Percentiles rank a stretch among this genome's conserved stretches.
Evolutionary conservation across 2,797 vertebrate species (phyloP).

Genomic region (Sciaenops ocellatus): DNA sequence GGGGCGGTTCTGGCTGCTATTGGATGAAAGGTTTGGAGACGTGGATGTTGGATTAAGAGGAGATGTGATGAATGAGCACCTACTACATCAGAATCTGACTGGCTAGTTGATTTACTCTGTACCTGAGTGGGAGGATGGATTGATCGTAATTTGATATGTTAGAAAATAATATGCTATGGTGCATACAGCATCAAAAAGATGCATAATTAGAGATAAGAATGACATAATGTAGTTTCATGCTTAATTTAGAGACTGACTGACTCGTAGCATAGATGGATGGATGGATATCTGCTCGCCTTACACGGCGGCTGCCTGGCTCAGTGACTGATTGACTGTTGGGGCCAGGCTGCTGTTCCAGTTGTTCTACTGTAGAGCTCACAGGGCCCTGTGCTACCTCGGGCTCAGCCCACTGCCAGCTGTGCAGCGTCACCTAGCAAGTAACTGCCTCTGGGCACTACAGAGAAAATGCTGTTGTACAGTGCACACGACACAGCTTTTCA

Average conservation of each 20-base stretch:
- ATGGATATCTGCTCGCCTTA: constrained; percentile 19
- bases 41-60: constrained; percentile 2
- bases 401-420: constrained; percentile 70
- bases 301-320: constrained; percentile 40
- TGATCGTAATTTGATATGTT: constrained; percentile 32
- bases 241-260: constrained; percentile 54
- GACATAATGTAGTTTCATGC: constrained; percentile 40
- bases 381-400: constrained; percentile 58
- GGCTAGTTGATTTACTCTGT: constrained; percentile 44
- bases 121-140: constrained; percentile 47
- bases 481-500: constrained; percentile 18
- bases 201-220: constrained; percentile 52
- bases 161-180: constrained; percentile 33
- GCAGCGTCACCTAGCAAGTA: constrained; percentile 58
- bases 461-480: constrained; percentile 47
- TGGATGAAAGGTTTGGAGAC: constrained; percentile 27
- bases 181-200: constrained; percentile 42
- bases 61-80: constrained; percentile 48
- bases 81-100: constrained; percentile 39
- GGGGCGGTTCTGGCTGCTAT: neutral
- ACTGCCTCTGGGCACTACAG: constrained; percentile 61
- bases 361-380: constrained; percentile 55
- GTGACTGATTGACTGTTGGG: constrained; percentile 61
- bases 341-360: constrained; percentile 62
- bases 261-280: constrained; percentile 31